Conservation (phyloP, 2,888 invertebrate species). For the Phanerotoma sp. region DNA sequence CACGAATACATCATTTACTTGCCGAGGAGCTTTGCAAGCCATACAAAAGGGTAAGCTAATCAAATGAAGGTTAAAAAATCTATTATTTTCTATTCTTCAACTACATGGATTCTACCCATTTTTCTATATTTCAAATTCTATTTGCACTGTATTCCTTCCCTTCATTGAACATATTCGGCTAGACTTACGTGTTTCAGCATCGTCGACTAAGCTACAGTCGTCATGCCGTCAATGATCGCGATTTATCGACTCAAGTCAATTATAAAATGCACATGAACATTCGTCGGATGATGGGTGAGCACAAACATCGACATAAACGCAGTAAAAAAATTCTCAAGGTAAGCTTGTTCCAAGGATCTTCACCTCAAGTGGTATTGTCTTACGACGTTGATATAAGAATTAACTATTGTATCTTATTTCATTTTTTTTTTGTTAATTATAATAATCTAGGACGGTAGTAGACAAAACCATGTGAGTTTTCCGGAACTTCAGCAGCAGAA, state of each 20-base stretch:
- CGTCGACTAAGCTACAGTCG: conserved; percentile 88
- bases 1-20: conserved; percentile 89
- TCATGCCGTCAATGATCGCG: conserved; percentile 86
- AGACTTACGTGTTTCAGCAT: conserved; percentile 64
- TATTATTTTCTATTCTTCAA: too few species aligned
- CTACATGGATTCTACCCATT: too few species aligned
- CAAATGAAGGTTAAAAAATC: too few species aligned
- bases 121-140: too few species aligned
- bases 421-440: conserved; percentile 9
- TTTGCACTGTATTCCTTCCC: neutral
- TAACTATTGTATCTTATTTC: neutral
- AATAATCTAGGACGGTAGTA: conserved; percentile 74
- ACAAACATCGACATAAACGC: conserved; percentile 77
- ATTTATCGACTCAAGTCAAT: conserved; percentile 82
- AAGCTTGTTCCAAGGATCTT: conserved; percentile 35
- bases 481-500: conserved; percentile 89
- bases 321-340: conserved; percentile 85
- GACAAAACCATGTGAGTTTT: conserved; percentile 85
- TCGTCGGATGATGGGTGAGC: conserved; percentile 81
- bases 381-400: neutral
- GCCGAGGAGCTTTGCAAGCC: conserved; percentile 89
- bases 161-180: conserved; percentile 33
- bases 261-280: conserved; percentile 91
- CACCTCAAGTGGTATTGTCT: neutral
- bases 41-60: conserved; percentile 73